Base-by-base conservation (phyloP, 1,140 invertebrate genomes). In the Araneus ventricosus region DNA sequence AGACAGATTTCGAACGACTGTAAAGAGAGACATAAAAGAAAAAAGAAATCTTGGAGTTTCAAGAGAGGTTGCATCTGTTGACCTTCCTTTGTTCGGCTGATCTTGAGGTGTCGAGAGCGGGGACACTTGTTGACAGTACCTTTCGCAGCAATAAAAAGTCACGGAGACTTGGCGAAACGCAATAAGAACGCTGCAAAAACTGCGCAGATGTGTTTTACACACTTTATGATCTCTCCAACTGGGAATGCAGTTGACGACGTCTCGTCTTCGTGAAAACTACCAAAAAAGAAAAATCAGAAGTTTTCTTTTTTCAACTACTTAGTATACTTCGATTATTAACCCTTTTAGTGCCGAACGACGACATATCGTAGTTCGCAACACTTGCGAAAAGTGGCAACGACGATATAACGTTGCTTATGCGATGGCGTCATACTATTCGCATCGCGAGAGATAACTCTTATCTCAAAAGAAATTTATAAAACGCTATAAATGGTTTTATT, bases 11-110 rank as follows among this genome's bases (percentile, higher is more conserved):
- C 63, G 14, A 27, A 8, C 24, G 63, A 27, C 27, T 27, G 27
- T 30, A n/a, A 67, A 67, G n/a, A 67, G 45, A 4, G 20, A 39
- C 34, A 52, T n/a, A n/a, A 82, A 27, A 45, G 39, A 17, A 80
- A 80, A 82, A 41, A 82, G n/a, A 45, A 6, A 4, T 10, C 8
- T 41, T 45, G 6, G 0, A 45, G n/a, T 52, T n/a, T 82, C 24
- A 6, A 14, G 14, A 45, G 20, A 52, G 34, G 75, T 20, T 7
- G 4, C 39, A 45, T 52, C 39, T 41, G 24, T 20, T 82, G 80
- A 82, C 80, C 80, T 82, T 82, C 80, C 80, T 45, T 82, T 82
- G 80, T 82, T 82, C 8, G 3, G 5, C 70, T 34, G 17, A 22
- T 75, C 41, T 24, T 52, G 39, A 17, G 80, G 22, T 24, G 80